Conservation (phyloP, 2,888 invertebrate genomes). For the Octonoba sinensis region DNA sequence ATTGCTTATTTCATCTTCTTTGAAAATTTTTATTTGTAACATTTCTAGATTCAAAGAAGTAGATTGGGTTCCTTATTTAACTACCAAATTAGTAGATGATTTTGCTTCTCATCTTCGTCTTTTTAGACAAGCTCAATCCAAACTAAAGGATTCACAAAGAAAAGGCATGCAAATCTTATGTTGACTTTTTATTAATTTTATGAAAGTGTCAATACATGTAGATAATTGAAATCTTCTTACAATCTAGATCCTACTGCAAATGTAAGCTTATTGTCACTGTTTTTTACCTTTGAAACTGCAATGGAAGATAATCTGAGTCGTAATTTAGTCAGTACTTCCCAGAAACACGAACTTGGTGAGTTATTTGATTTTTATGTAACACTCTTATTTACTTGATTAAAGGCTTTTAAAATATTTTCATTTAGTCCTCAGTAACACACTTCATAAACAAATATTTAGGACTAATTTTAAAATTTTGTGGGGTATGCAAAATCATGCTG, state of each 20-base stretch:
- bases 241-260: conserved; percentile 55
- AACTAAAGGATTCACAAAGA: conserved; percentile 68
- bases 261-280: conserved; percentile 79
- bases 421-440: not conserved
- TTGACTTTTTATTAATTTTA: too few relatives aligned
- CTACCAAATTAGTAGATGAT: conserved; percentile 89
- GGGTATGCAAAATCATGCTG: not conserved
- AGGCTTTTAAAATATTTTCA: too few relatives aligned
- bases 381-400: not conserved
- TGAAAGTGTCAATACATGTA: not conserved
- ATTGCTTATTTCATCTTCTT: too few relatives aligned
- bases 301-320: conserved; percentile 86
- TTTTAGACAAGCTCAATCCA: conserved; percentile 81
- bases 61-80: conserved; percentile 90
- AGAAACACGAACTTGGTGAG: conserved; percentile 74
- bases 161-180: conserved; percentile 25
- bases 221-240: not conserved
- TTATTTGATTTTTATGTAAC: conserved; percentile 6
- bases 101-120: conserved; percentile 89
- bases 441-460: not conserved
- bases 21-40: not conserved
- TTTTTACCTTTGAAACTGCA: conserved; percentile 89
- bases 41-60: conserved; percentile 80
- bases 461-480: not conserved
- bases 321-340: conserved; percentile 83